Evolutionary conservation across 2,797 vertebrate species (phyloP).

Genomic region (Channallabes apus): DNA sequence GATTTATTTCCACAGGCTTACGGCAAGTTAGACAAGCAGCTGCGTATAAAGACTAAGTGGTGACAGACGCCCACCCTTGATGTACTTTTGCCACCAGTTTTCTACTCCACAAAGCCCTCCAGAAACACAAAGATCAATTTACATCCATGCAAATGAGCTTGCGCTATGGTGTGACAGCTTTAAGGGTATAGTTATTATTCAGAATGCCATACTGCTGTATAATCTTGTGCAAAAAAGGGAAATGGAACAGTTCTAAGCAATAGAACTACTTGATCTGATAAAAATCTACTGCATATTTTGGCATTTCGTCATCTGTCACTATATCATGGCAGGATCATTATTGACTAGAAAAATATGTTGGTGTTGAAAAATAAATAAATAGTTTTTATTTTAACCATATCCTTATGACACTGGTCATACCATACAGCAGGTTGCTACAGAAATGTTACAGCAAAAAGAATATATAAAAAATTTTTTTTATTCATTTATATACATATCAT

Average conservation of each 20-base stretch:
- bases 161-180: slow-evolving; percentile 13
- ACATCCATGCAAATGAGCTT: slow-evolving; percentile 17
- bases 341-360: neutral
- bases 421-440: neutral
- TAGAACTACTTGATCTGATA: neutral
- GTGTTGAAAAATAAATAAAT: neutral
- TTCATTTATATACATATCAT: neutral
- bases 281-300: neutral
- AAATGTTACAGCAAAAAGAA: neutral
- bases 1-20: slow-evolving; percentile 38
- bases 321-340: neutral
- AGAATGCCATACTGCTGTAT: neutral
- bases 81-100: slow-evolving; percentile 32
- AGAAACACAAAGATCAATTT: slow-evolving; percentile 31
- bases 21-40: slow-evolving; percentile 21
- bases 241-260: neutral
- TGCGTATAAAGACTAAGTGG: slow-evolving; percentile 14
- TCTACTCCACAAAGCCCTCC: slow-evolving; percentile 18
- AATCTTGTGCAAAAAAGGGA: neutral
- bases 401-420: neutral
- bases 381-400: neutral
- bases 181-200: slow-evolving; percentile 20
- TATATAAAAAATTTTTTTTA: neutral
- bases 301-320: neutral
- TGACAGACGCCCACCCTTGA: slow-evolving; percentile 26